Base-by-base conservation (phyloP, 1,140 invertebrate genomes). In the Drosophila mayri region DNA sequence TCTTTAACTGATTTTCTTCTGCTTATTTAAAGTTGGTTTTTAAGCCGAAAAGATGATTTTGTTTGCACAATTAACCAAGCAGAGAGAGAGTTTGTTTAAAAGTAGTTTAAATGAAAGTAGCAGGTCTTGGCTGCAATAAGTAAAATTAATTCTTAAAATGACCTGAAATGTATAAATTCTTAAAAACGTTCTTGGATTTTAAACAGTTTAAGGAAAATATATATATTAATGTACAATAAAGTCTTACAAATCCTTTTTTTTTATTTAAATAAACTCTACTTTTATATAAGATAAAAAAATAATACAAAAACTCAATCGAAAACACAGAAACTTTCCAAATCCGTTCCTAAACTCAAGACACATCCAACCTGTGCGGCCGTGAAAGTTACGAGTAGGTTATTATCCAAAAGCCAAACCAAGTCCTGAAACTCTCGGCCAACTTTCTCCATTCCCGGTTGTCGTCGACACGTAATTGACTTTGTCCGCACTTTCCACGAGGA, bases 381-480 rank as follows among this genome's bases (percentile, higher is more conserved):
- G 35, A 55, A 55, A 55, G 52, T 55, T 55, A 38, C 52, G 35
- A 55, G 52, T 22, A 46, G 59, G 38, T 74, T 25, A 47, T 72
- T 62, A 65, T 57, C 37, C 55, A 7, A 76, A 38, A 38, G 73
- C 46, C 74, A 58, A 59, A 25, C 58, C 59, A 47, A 64, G 64
- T 76, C 64, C 30, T 49, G 63, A 52, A 67, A 67, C 47, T 70
- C 32, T 9, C 28, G 11, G 20, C 22, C 22, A 84, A 71, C 70
- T 79, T 79, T 73, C 20, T 43, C 58, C 59, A 52, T 78, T 60
- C 61, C 54, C 44, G 44, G 32, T 58, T 62, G 55, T 60, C 66
- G 75, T 84, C 50, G 65, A 79, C 81, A 66, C 63, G 80, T 88
- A 88, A 88, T 88, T 87, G 84, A 88, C 84, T 87, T 87, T 77